Base-by-base conservation (phyloP, 2,113 vertebrate species). In the Serinus canaria region DNA sequence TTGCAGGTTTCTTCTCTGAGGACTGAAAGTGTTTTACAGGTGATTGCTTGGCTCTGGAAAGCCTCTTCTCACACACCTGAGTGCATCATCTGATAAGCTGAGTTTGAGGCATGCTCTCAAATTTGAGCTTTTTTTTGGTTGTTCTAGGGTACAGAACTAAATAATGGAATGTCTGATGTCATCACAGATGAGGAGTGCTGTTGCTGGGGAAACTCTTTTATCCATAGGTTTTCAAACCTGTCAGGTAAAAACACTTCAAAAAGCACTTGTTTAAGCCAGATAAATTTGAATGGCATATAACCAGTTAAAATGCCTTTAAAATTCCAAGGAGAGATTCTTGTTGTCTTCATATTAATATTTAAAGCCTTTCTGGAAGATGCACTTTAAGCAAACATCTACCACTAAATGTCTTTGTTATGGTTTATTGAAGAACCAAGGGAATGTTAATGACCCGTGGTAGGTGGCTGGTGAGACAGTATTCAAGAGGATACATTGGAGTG, bases 331-430 rank as follows among this genome's bases (percentile, higher is more conserved):
- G 72, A 66, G 1, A 41, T 47, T 76, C 24, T 67, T 72, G 1
- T 86, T 59, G 13, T 76, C 19, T 62, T 80, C 12, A 13, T 80
- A 60, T 52, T 13, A 77, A 88, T 94, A 88, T 90, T 83, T 86
- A 90, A 80, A 90, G 37, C 4, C 41, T 86, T 92, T 39, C 53
- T 76, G 39, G 58, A 93, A 64, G 53, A 64, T 44, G 24, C 19
- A 76, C 37, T 94, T 90, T 33, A 86, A 69, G 31, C 15, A 89
- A 90, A 41, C 20, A 15, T 53, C 50, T 80, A 31, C 13, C 37
- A 49, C 31, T 69, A 58, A 86, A 82, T 0, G 0, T 75, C 56
- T n/a, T 63, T 47, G 3, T 66, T 73, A 46, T 1, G 1, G 15
- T 66, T 88, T 77, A 30, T 66, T 89, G 37, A 28, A 44, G 67